These are phyloP conservation scores for Chlamydotis undulata DNA, from an alignment of 2,113 vertebrate genomes.

Conservation along the genomic window DNA sequence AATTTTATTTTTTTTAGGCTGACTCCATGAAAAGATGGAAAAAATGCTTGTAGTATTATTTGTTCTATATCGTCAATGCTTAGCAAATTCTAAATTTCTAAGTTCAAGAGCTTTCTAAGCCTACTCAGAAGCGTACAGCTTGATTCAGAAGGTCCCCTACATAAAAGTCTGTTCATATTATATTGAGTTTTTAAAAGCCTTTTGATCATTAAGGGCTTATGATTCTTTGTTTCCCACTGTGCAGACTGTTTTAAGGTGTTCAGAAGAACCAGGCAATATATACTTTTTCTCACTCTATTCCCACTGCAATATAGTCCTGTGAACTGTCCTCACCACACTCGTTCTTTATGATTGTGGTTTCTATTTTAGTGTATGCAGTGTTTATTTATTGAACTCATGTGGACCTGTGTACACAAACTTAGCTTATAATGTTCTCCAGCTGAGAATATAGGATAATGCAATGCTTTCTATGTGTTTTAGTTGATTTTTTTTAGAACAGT, in stretches of 20 bases:
- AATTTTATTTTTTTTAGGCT: not conserved
- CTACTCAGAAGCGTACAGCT: not conserved
- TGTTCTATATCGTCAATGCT: not conserved
- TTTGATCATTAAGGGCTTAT: not conserved
- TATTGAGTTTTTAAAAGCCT: not conserved
- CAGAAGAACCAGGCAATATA: not conserved
- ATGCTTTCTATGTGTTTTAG: not conserved
- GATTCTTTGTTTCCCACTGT: not conserved
- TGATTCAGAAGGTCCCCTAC: not conserved
- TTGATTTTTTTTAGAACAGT: not conserved
- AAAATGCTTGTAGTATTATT: not conserved
- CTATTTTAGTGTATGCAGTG: not conserved
- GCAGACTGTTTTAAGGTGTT: not conserved
- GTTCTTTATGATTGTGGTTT: not conserved
- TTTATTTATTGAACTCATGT: not conserved
- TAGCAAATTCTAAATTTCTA: not conserved
- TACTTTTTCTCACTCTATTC: not conserved
- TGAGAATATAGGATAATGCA: not conserved
- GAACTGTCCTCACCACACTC: not conserved
- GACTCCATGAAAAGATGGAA: not conserved
- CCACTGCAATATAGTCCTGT: fast-evolving
- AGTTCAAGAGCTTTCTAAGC: not conserved
- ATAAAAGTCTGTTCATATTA: not conserved
- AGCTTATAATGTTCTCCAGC: not conserved
- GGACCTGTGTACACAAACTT: not conserved